Percentiles rank a stretch among this genome's conserved stretches.
Conservation (phyloP, 1,140 invertebrate genomes). For the Eriocheir sinensis region DNA sequence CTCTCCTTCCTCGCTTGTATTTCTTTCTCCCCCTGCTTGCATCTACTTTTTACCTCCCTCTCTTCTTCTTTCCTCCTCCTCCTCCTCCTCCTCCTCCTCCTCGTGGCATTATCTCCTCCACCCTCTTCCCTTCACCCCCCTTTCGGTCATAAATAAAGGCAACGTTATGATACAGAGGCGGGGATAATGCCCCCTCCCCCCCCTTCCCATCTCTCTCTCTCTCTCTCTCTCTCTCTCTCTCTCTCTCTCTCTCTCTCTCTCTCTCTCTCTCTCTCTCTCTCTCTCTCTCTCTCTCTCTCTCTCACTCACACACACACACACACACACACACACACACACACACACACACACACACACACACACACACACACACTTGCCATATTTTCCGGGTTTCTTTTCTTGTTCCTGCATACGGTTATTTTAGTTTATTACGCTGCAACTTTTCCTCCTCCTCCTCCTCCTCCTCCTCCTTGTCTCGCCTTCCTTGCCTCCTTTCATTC, state of each 20-base stretch:
- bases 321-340: slow-evolving; percentile 14
- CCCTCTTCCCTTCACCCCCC: not conserved
- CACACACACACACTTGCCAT: not conserved
- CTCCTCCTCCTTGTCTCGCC: too few relatives aligned
- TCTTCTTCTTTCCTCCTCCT: not conserved
- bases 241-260: slow-evolving; percentile 3
- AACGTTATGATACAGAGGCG: not conserved
- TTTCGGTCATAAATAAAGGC: not conserved
- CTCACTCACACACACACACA: not conserved
- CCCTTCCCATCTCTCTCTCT: slow-evolving; percentile 13
- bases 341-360: not conserved
- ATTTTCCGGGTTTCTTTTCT: not conserved
- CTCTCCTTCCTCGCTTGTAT: not conserved
- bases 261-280: not conserved
- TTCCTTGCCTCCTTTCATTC: too few relatives aligned
- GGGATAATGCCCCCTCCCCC: not conserved
- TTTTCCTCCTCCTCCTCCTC: not conserved
- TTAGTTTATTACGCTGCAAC: not conserved
- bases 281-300: not conserved
- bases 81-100: not conserved
- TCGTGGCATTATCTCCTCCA: not conserved
- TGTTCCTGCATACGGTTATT: not conserved
- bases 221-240: slow-evolving; percentile 14
- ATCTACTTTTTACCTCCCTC: not conserved
- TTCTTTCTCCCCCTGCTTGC: not conserved